Conservation (phyloP, 2,888 invertebrate genomes). For the Mythimna albipuncta region DNA sequence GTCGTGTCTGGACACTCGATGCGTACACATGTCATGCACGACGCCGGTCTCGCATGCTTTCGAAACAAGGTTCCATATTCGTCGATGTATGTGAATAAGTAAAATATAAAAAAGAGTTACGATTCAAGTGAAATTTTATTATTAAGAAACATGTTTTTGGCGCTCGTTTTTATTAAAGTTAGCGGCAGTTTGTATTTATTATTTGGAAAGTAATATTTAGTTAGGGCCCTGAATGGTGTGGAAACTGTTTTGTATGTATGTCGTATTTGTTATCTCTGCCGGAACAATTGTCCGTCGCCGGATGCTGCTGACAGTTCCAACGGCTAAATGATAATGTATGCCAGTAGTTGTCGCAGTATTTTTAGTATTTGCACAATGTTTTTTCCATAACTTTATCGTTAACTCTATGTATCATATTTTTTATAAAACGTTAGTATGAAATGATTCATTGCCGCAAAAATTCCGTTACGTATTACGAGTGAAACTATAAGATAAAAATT, state of each 20-base stretch:
- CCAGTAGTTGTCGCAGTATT: slow-evolving; percentile 40
- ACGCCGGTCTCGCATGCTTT: slow-evolving; percentile 48
- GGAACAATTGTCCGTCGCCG: slow-evolving; percentile 67
- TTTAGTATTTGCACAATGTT: slow-evolving; percentile 52
- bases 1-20: slow-evolving; percentile 59
- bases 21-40: slow-evolving; percentile 51
- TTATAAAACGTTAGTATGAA: neutral
- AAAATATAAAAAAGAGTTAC: slow-evolving; percentile 27
- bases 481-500: slow-evolving; percentile 24
- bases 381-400: slow-evolving; percentile 26
- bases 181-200: slow-evolving; percentile 37
- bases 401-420: neutral
- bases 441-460: slow-evolving; percentile 14
- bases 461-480: slow-evolving; percentile 13
- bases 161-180: slow-evolving; percentile 26
- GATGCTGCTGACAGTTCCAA: slow-evolving; percentile 63
- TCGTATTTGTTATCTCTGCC: slow-evolving; percentile 67
- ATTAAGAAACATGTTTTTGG: slow-evolving; percentile 32
- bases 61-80: slow-evolving; percentile 55
- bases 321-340: slow-evolving; percentile 65
- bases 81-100: slow-evolving; percentile 47
- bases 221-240: slow-evolving; percentile 41
- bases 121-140: slow-evolving; percentile 48
- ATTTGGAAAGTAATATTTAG: slow-evolving; percentile 51
- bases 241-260: slow-evolving; percentile 51